Base-by-base conservation (phyloP, 2,113 vertebrate species). In the Rhipidura dahli region DNA sequence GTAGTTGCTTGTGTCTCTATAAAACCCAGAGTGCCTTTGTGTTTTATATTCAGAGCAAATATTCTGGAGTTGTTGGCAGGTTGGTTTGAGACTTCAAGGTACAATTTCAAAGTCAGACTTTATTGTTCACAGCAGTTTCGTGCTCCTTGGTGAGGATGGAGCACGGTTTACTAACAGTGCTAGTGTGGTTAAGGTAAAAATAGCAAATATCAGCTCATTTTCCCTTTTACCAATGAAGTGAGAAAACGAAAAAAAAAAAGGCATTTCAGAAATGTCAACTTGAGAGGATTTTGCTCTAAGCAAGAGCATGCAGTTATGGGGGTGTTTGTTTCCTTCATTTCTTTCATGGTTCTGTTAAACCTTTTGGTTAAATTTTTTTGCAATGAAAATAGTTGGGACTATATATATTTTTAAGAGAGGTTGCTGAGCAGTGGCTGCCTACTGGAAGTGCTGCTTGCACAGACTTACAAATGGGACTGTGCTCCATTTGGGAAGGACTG, bases 21-120 rank as follows among this genome's bases (percentile, higher is more conserved):
- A 90, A 66, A 90, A 60, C 20, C 20, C 30, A 3, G 14, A 3
- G 1, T 64, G 45, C 49, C 68, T 83, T 77, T 80, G 69, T 60
- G 57, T 71, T 94, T 87, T 71, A 4, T 51, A 56, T 84, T 81
- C 51, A 40, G 44, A 89, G 44, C 35, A 77, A 77, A 81, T 89
- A 40, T 40, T 90, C 10, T 40, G 68, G 54, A 16, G 66, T 60
- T 31, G 33, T 40, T 91, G 57, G 61, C 83, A 79, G 65, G 44
- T 89, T 65, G 42, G 42, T 51, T 76, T 71, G 86, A 75, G 72
- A 53, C 56, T 56, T 75, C 26, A 37, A 26, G 85, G n/a, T 90
- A 24, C 12, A 18, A 3, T 93, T 90, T 94, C n/a, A 37, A 64
- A 82, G 72, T 53, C 6, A 1, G 61, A 3, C 26, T 80, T 83